phyloP scores from a whole-genome alignment of 2,113 vertebrate genomes.

The Perca flavescens region DNA sequence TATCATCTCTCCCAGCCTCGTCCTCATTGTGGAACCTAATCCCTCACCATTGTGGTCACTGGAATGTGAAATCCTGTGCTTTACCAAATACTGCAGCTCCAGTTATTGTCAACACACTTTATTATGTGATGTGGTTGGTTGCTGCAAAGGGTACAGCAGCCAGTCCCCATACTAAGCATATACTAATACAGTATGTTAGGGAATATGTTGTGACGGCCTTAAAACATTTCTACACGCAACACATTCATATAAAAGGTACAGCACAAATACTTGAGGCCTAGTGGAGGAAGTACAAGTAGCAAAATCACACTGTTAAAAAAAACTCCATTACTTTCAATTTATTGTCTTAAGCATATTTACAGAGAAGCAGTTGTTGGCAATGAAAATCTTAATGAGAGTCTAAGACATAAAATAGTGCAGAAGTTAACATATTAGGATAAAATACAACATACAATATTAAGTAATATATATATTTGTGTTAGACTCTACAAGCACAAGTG shows the following conservation, averaged over 20 bases:
- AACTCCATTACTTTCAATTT: not conserved
- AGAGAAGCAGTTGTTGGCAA: not conserved
- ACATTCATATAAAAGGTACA: not conserved
- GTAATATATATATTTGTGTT: not conserved
- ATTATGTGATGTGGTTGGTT: slow-evolving; percentile 29
- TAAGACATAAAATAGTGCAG: not conserved
- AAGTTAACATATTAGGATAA: not conserved
- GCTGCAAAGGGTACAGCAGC: not conserved
- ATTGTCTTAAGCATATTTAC: not conserved
- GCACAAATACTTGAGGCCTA: not conserved
- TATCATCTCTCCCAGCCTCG: slow-evolving; percentile 51
- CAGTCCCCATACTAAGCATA: not conserved
- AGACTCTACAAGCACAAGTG: not conserved
- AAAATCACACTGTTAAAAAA: not conserved
- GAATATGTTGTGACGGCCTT: not conserved
- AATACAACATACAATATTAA: not conserved
- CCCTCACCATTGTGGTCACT: slow-evolving; percentile 65
- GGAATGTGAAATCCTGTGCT: slow-evolving; percentile 76
- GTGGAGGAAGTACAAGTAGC: not conserved
- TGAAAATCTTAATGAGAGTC: not conserved
- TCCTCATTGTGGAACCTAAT: slow-evolving; percentile 75
- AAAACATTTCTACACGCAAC: not conserved
- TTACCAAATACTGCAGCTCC: slow-evolving; percentile 46
- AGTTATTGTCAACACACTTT: slow-evolving; percentile 32
- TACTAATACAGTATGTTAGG: not conserved